Percentiles rank a stretch among this genome's conserved stretches.
Conservation (phyloP, 2,113 vertebrate species). For the Amblyornis subalaris region DNA sequence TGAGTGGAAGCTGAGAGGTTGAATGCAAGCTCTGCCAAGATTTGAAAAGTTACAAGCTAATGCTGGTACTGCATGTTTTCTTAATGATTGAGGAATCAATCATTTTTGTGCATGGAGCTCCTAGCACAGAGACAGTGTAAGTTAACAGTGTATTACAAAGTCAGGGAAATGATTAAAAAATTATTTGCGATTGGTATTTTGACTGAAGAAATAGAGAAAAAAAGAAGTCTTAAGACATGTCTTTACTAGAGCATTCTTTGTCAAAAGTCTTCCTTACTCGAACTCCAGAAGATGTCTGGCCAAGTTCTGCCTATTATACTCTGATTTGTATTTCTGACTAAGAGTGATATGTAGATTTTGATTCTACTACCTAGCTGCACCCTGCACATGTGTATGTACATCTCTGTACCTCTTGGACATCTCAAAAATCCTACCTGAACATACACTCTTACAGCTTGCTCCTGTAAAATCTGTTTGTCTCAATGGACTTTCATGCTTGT, state of each 20-base stretch:
- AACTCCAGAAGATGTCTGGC: background rate
- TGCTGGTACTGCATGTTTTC: slow-evolving; percentile 37
- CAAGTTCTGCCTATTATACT: background rate
- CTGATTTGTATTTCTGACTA: background rate
- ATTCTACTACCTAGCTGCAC: background rate
- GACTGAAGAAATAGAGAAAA: background rate
- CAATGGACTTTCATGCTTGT: background rate
- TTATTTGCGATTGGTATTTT: background rate
- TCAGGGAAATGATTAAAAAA: background rate
- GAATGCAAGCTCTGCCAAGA: slow-evolving; percentile 33
- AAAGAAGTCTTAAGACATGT: background rate
- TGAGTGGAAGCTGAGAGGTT: slow-evolving; percentile 44
- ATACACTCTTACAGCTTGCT: background rate
- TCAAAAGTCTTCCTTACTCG: background rate
- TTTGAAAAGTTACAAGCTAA: slow-evolving; percentile 28
- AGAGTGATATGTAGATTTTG: background rate
- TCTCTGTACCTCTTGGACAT: background rate
- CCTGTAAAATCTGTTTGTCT: background rate
- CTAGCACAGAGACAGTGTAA: background rate
- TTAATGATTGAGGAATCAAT: slow-evolving; percentile 5
- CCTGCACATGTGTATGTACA: background rate
- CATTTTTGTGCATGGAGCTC: background rate
- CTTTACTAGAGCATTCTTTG: background rate
- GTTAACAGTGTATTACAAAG: background rate
- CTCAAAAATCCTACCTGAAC: background rate